Evolutionary conservation across 2,797 vertebrate species (phyloP).

Genomic region (Scomberomorus guttatus): DNA sequence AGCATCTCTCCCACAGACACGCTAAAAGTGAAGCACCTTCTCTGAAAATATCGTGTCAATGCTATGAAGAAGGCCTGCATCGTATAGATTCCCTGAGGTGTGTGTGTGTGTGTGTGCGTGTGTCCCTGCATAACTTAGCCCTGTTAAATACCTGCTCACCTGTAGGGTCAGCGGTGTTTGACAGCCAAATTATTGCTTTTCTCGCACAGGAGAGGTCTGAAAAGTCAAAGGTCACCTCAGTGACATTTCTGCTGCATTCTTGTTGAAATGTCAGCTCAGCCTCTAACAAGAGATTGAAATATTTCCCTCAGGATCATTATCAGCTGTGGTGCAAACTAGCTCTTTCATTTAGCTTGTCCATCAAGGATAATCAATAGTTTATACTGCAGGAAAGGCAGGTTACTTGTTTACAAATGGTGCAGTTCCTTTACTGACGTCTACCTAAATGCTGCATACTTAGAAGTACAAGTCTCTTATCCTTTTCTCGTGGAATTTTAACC

Average conservation of each 20-base stretch:
- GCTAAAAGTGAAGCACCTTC: slow-evolving; percentile 50
- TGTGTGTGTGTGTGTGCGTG: slow-evolving; percentile 8
- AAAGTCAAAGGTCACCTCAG: slow-evolving; percentile 45
- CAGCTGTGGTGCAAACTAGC: background rate
- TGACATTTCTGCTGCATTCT: slow-evolving; percentile 34
- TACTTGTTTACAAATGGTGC: background rate
- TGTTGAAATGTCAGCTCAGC: slow-evolving; percentile 15
- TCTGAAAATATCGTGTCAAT: slow-evolving; percentile 57
- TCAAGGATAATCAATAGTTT: background rate
- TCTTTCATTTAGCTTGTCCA: slow-evolving; percentile 13
- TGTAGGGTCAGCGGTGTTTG: slow-evolving; percentile 38
- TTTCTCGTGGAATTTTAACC: slow-evolving; percentile 22
- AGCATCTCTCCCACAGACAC: slow-evolving; percentile 18
- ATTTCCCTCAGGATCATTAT: background rate
- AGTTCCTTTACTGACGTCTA: background rate
- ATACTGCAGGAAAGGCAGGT: background rate
- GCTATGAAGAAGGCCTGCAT: slow-evolving; percentile 25
- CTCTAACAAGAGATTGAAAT: background rate
- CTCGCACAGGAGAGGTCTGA: slow-evolving; percentile 27
- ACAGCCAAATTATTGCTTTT: slow-evolving; percentile 19
- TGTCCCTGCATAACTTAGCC: background rate
- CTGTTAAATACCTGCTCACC: slow-evolving; percentile 47
- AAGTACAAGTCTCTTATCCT: no score
- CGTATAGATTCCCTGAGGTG: background rate
- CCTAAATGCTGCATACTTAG: background rate